These are phyloP conservation scores for Eupeodes latifasciatus DNA, from an alignment of 2,888 invertebrate genomes.

Conservation along the genomic window DNA sequence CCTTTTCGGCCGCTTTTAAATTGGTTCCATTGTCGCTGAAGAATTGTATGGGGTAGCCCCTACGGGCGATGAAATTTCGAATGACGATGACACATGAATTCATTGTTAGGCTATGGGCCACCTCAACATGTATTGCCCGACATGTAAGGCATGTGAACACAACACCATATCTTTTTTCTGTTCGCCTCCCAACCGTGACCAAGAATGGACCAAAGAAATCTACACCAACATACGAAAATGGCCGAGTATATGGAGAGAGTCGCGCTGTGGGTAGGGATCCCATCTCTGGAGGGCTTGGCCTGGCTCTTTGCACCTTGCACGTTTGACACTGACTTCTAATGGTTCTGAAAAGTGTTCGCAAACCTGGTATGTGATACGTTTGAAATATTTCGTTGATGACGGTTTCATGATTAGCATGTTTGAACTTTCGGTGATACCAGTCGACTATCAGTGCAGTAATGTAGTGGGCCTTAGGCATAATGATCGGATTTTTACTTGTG, in stretches of 20 bases:
- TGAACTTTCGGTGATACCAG: slow-evolving; percentile 61
- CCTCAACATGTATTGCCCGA: slow-evolving; percentile 55
- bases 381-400: slow-evolving; percentile 67
- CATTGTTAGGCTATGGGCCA: slow-evolving; percentile 54
- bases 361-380: slow-evolving; percentile 45
- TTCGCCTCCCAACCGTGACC: slow-evolving; percentile 51
- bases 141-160: slow-evolving; percentile 65
- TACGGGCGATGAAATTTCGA: slow-evolving; percentile 40
- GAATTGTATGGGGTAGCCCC: neutral
- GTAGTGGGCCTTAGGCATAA: slow-evolving; percentile 54
- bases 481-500: slow-evolving; percentile 62
- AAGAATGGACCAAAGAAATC: slow-evolving; percentile 70
- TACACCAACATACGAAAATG: slow-evolving; percentile 63
- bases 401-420: slow-evolving; percentile 65
- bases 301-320: slow-evolving; percentile 45
- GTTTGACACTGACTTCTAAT: slow-evolving; percentile 48
- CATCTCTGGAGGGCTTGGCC: slow-evolving; percentile 67
- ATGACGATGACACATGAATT: slow-evolving; percentile 42
- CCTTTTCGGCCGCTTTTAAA: slow-evolving; percentile 38
- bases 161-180: slow-evolving; percentile 57
- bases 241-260: slow-evolving; percentile 45
- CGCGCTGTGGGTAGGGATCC: slow-evolving; percentile 62
- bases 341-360: slow-evolving; percentile 55
- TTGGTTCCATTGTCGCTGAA: slow-evolving; percentile 41
- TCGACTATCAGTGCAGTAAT: slow-evolving; percentile 52